A percentile compares a stretch with the other conserved stretches of the same genome.
These are phyloP conservation scores for Strigamia crassipes DNA, from an alignment of 2,888 invertebrate species.

Conservation along the genomic window DNA sequence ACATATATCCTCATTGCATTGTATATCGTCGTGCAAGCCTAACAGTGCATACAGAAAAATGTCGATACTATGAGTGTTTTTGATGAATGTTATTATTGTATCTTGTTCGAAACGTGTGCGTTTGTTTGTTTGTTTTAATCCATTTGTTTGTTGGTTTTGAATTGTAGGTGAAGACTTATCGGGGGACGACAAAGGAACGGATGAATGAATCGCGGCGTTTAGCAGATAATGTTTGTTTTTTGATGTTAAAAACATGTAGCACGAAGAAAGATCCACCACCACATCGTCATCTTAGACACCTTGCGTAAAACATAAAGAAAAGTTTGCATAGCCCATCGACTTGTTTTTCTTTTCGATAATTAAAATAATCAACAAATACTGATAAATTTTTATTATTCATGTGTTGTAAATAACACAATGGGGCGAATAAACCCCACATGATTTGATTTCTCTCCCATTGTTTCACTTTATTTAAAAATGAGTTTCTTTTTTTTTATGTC, in stretches of 20 bases:
- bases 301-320: constrained; percentile 24
- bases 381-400: constrained; percentile 14
- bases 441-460: constrained; percentile 18
- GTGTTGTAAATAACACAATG: constrained; percentile 39
- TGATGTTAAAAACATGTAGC: constrained; percentile 39
- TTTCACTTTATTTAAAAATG: not conserved
- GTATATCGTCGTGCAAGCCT: not conserved
- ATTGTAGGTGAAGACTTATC: constrained; percentile 11
- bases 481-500: not conserved
- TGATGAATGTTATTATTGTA: not conserved
- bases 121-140: not conserved
- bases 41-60: constrained; percentile 35
- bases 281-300: constrained; percentile 40
- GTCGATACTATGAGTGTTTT: constrained; percentile 12
- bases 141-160: not conserved
- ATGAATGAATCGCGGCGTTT: constrained; percentile 1
- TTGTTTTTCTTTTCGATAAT: not conserved
- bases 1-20: not conserved
- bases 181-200: constrained; percentile 18
- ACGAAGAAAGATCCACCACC: constrained; percentile 38
- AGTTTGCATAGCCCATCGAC: constrained; percentile 39
- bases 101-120: not conserved
- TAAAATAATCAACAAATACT: constrained; percentile 14
- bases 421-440: not conserved
- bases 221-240: constrained; percentile 17